These are phyloP conservation scores for Petaurus breviceps DNA, from an alignment of 2,113 vertebrate genomes.

Conservation along the genomic window DNA sequence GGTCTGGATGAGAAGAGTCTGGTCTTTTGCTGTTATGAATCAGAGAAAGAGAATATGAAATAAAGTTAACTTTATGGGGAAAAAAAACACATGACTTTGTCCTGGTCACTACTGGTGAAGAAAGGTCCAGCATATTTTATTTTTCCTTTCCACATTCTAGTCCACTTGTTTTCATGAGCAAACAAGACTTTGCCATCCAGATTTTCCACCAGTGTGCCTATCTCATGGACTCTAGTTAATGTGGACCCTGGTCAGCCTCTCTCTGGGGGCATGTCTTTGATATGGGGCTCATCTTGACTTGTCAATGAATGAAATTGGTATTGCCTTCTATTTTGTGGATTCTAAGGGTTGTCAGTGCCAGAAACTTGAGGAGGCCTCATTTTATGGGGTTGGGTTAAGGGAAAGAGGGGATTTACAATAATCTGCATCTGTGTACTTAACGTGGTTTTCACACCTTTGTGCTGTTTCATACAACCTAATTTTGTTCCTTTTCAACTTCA, in stretches of 20 bases:
- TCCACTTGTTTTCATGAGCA: not conserved
- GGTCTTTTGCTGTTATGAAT: not conserved
- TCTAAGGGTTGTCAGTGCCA: not conserved
- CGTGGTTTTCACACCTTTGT: not conserved
- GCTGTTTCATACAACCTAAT: not conserved
- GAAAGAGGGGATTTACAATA: not conserved
- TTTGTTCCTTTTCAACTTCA: not conserved
- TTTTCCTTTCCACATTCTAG: not conserved
- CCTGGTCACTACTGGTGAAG: not conserved
- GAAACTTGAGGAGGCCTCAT: not conserved
- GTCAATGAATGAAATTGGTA: not conserved
- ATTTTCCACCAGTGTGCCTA: not conserved
- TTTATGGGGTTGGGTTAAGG: not conserved
- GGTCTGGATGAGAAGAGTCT: not conserved
- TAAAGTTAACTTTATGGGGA: not conserved
- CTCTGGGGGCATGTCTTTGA: not conserved
- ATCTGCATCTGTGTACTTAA: not conserved
- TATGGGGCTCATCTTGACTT: not conserved
- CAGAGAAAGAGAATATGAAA: not conserved
- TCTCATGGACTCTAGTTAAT: not conserved
- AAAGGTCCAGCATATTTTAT: not conserved
- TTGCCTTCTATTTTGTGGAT: not conserved
- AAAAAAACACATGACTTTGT: not conserved
- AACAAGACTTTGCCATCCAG: not conserved
- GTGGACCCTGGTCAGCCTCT: not conserved